These are phyloP conservation scores for Melanotaenia parkinsoni DNA, from an alignment of 2,797 vertebrate genomes.

Conservation along the genomic window DNA sequence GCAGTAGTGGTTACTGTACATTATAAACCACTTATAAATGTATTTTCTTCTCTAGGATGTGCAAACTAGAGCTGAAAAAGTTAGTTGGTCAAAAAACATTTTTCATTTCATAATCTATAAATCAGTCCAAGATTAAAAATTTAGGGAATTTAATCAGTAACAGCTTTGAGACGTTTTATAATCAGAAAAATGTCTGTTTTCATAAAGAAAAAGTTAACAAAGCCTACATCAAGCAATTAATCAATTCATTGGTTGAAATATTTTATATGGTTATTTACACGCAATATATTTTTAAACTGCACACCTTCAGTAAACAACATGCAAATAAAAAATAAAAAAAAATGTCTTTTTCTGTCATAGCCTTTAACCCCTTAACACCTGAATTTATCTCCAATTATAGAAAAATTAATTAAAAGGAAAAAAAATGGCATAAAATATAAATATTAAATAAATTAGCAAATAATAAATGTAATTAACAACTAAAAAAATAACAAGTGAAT, in stretches of 20 bases:
- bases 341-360: neutral
- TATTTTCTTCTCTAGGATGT: neutral
- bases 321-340: neutral
- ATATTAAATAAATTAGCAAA: too few species aligned
- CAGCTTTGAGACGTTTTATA: neutral
- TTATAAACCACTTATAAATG: neutral
- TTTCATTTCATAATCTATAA: too few species aligned
- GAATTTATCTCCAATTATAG: neutral
- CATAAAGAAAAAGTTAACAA: neutral
- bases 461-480: too few species aligned
- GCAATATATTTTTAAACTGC: neutral
- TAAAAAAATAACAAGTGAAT: too few species aligned
- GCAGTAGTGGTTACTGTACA: conserved; percentile 9
- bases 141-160: too few species aligned
- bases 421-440: too few species aligned
- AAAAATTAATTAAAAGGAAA: neutral
- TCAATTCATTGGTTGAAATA: neutral
- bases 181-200: neutral
- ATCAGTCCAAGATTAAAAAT: too few species aligned
- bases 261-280: neutral
- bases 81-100: neutral
- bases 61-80: conserved; percentile 8
- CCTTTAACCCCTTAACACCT: too few species aligned
- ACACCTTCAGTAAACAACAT: neutral
- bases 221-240: neutral